These are phyloP conservation scores for Merodon equestris DNA, from an alignment of 2,888 invertebrate species.

Conservation along the genomic window DNA sequence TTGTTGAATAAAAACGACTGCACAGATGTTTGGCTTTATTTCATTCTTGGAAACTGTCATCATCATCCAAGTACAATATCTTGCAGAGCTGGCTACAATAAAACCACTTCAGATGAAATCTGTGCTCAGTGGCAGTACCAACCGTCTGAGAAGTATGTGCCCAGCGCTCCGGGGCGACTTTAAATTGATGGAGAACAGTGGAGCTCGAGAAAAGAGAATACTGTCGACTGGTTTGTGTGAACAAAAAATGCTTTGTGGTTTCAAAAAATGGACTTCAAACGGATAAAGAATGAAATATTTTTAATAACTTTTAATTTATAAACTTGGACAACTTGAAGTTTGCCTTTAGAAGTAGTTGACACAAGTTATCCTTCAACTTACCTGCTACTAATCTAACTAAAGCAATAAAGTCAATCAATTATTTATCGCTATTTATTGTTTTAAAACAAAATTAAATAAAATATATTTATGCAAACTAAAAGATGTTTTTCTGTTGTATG, in stretches of 20 bases:
- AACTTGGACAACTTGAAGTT: slow-evolving; percentile 11
- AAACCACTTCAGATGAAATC: slow-evolving; percentile 81
- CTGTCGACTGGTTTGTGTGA: slow-evolving; percentile 34
- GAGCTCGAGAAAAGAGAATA: slow-evolving; percentile 1
- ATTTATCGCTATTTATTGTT: slow-evolving; percentile 19
- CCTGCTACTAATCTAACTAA: background rate
- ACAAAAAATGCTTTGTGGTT: slow-evolving; percentile 46
- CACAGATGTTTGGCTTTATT: too few species aligned
- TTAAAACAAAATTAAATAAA: slow-evolving; percentile 7
- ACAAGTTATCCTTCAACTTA: slow-evolving; percentile 1
- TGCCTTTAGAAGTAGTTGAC: slow-evolving; percentile 20
- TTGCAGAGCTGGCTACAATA: slow-evolving; percentile 81
- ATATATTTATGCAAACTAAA: slow-evolving; percentile 10
- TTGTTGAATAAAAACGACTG: background rate
- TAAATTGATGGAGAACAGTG: slow-evolving; percentile 35
- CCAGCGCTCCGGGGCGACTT: slow-evolving; percentile 77
- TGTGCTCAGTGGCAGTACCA: slow-evolving; percentile 83
- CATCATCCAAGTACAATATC: too few species aligned
- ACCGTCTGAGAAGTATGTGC: slow-evolving; percentile 83
- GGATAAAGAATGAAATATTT: slow-evolving; percentile 22
- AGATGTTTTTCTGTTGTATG: too few species aligned
- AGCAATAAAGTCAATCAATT: slow-evolving; percentile 16
- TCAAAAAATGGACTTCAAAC: slow-evolving; percentile 34
- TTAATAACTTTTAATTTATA: slow-evolving; percentile 13
- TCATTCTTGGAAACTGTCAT: too few species aligned